A percentile compares a stretch with the other conserved stretches of the same genome.
These are phyloP conservation scores for Gephyroberyx darwinii DNA, from an alignment of 2,797 vertebrate species.

Conservation along the genomic window DNA sequence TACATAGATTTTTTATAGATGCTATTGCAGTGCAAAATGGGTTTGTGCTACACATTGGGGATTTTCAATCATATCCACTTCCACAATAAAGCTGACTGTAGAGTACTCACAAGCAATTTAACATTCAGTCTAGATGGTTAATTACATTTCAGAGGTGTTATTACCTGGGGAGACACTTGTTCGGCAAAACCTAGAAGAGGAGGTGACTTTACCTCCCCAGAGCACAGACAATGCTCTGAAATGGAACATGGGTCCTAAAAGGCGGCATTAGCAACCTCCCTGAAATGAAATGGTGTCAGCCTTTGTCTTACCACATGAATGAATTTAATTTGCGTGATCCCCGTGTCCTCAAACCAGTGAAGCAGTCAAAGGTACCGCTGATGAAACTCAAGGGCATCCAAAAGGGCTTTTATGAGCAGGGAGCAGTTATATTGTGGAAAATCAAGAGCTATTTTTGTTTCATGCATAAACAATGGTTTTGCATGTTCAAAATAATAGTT, in stretches of 20 bases:
- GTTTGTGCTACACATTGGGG: not conserved
- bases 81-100: constrained; percentile 34
- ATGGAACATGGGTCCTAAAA: constrained; percentile 66
- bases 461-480: constrained; percentile 18
- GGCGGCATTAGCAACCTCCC: constrained; percentile 62
- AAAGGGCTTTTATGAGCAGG: constrained; percentile 30
- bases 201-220: constrained; percentile 70
- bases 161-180: constrained; percentile 63
- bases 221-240: constrained; percentile 44
- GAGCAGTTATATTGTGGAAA: not conserved
- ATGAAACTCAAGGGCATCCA: constrained; percentile 69
- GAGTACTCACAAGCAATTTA: constrained; percentile 50
- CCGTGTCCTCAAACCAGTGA: constrained; percentile 59
- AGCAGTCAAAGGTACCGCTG: constrained; percentile 66
- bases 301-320: constrained; percentile 75
- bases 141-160: constrained; percentile 74
- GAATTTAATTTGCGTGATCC: constrained; percentile 73
- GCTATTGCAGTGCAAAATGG: not conserved
- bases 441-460: not conserved
- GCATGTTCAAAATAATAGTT: constrained; percentile 22
- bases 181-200: constrained; percentile 52
- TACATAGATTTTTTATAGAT: too few species aligned
- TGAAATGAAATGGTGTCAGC: constrained; percentile 73
- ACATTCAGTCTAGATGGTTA: constrained; percentile 58
- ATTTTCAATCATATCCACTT: constrained; percentile 6